A percentile compares a stretch with the other conserved stretches of the same genome.
phyloP scores from a whole-genome alignment of 2,888 invertebrate species.

The Parthenolecanium corni region DNA sequence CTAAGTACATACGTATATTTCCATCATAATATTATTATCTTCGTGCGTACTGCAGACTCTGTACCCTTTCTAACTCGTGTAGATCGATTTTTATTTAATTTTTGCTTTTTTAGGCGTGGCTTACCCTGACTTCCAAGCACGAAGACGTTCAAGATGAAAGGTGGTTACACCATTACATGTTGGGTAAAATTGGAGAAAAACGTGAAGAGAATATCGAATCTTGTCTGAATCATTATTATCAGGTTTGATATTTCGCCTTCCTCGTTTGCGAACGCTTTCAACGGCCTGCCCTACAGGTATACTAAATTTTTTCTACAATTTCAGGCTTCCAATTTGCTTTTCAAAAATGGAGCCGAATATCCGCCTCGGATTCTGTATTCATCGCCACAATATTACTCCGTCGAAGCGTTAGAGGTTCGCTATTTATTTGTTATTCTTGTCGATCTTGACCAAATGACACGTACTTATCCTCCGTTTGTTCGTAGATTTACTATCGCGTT shows the following conservation, averaged over 20 bases:
- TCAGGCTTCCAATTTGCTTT: constrained; percentile 55
- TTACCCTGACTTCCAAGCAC: neutral
- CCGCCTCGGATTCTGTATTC: constrained; percentile 56
- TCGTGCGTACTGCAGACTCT: too few species aligned
- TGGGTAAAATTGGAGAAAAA: constrained; percentile 91
- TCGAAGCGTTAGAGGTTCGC: constrained; percentile 78
- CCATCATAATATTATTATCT: too few species aligned
- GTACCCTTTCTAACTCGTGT: too few species aligned
- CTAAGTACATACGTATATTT: too few species aligned
- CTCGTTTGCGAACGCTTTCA: too few species aligned
- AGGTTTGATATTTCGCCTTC: constrained; percentile 37
- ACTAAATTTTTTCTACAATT: constrained; percentile 33
- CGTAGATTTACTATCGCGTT: constrained; percentile 50
- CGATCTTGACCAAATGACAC: neutral
- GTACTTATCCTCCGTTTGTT: too few species aligned
- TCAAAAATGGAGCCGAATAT: constrained; percentile 34
- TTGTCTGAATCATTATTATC: constrained; percentile 67
- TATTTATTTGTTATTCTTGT: neutral
- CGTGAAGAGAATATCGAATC: constrained; percentile 58
- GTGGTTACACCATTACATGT: constrained; percentile 88
- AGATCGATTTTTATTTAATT: too few species aligned
- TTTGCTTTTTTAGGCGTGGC: constrained; percentile 21
- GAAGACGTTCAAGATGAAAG: constrained; percentile 56
- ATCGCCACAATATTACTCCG: constrained; percentile 66
- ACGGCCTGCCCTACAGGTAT: neutral